phyloP scores from a whole-genome alignment of 2,113 vertebrate genomes.

The Abramis brama region DNA sequence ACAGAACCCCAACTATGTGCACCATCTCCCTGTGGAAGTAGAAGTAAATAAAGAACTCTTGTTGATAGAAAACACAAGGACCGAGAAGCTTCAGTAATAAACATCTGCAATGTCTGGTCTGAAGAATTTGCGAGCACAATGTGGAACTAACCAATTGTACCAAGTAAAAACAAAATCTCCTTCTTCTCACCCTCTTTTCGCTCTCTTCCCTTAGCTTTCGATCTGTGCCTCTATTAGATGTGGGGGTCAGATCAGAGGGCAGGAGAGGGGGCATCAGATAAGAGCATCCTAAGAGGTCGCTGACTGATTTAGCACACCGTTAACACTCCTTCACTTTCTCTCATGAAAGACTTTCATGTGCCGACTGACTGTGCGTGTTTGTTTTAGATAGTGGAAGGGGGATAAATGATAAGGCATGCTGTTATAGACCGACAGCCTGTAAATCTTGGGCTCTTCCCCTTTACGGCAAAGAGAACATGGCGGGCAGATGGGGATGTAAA shows the following conservation, averaged over 20 bases:
- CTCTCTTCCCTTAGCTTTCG: constrained; percentile 31
- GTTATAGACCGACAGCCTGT: constrained; percentile 42
- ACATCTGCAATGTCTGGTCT: neutral
- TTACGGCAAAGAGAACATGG: constrained; percentile 1
- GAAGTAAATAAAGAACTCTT: constrained; percentile 19
- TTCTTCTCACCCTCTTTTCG: neutral
- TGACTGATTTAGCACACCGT: constrained; percentile 19
- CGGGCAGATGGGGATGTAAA: neutral
- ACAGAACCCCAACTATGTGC: neutral
- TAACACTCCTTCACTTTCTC: constrained; percentile 47
- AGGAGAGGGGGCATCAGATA: constrained; percentile 32
- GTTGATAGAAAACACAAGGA: neutral
- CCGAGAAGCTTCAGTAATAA: neutral
- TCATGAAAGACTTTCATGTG: constrained; percentile 59
- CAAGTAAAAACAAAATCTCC: constrained; percentile 23
- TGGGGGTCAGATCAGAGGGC: constrained; percentile 32
- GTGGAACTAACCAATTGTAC: constrained; percentile 17
- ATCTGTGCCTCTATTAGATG: constrained; percentile 3
- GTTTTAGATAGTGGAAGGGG: constrained; percentile 6
- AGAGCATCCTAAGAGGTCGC: constrained; percentile 30
- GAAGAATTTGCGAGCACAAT: constrained; percentile 4
- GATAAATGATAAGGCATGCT: constrained; percentile 35
- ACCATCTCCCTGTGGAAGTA: neutral
- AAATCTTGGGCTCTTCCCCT: constrained; percentile 40
- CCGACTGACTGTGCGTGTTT: neutral